These are phyloP conservation scores for Anhinga rufa DNA, from an alignment of 2,113 vertebrate species.

Conservation along the genomic window DNA sequence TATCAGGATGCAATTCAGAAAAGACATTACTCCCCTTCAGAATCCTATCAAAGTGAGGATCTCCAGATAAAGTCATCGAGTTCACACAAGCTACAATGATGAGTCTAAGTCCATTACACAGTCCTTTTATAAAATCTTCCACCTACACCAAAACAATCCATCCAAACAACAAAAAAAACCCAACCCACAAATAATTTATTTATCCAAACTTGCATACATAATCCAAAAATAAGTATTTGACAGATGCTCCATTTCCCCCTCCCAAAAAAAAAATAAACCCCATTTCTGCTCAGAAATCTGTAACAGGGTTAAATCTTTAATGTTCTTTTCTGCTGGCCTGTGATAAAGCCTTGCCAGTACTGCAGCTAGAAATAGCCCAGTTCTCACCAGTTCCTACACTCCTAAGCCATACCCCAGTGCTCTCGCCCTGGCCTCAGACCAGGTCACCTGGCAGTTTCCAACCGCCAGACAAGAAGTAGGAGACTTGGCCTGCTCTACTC, in stretches of 20 bases:
- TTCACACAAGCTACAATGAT: neutral
- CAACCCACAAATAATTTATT: neutral
- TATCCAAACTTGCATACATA: neutral
- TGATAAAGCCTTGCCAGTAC: neutral
- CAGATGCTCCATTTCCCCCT: neutral
- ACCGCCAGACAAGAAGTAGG: neutral
- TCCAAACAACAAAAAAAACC: neutral
- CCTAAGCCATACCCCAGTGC: neutral
- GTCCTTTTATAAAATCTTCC: neutral
- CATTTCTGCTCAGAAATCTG: neutral
- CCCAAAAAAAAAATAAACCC: neutral
- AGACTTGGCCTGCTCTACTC: neutral
- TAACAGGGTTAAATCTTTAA: neutral
- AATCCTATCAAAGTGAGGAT: neutral
- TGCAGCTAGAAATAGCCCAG: neutral
- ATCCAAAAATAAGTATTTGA: neutral
- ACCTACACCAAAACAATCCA: neutral
- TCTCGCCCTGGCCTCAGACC: neutral
- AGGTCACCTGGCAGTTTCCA: neutral
- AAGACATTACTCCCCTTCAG: neutral
- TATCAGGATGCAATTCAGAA: neutral
- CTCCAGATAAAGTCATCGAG: neutral
- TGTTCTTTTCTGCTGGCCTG: neutral
- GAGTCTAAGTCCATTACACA: neutral
- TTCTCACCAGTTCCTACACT: neutral